These are phyloP conservation scores for Telenomus remus DNA, from an alignment of 1,140 invertebrate genomes.

Conservation along the genomic window DNA sequence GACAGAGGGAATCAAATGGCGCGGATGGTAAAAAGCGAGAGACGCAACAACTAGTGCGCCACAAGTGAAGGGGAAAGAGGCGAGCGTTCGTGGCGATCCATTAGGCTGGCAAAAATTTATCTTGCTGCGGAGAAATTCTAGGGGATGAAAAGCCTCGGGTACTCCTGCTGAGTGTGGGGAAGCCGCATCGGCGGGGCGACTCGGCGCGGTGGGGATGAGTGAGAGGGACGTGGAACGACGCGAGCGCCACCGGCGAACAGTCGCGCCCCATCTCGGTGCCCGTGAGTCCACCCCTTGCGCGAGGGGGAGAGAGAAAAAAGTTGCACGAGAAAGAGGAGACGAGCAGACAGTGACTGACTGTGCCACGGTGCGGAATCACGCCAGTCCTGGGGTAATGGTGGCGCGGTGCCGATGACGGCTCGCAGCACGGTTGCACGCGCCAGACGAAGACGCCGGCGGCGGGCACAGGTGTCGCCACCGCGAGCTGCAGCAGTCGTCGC, in stretches of 20 bases:
- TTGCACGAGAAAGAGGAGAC: constrained; percentile 8
- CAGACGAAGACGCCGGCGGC: constrained; percentile 62
- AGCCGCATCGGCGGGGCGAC: constrained; percentile 58
- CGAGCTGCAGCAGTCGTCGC: constrained; percentile 17
- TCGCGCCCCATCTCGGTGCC: constrained; percentile 63
- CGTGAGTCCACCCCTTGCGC: constrained; percentile 38
- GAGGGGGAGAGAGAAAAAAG: constrained; percentile 13
- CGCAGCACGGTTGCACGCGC: constrained; percentile 47
- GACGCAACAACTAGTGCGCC: constrained; percentile 38
- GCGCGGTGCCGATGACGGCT: constrained; percentile 65
- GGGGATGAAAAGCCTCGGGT: constrained; percentile 12
- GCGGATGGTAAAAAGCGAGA: constrained; percentile 17
- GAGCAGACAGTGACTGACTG: constrained; percentile 41
- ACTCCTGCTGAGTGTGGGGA: constrained; percentile 21
- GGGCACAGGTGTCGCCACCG: constrained; percentile 39
- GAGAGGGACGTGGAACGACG: constrained; percentile 41
- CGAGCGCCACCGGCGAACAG: constrained; percentile 64
- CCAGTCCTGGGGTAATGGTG: constrained; percentile 56
- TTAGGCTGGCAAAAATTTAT: constrained; percentile 28
- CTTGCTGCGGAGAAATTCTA: background rate
- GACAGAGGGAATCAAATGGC: constrained; percentile 1
- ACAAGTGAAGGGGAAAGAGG: constrained; percentile 46
- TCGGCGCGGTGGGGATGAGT: constrained; percentile 18
- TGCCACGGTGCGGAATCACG: constrained; percentile 44
- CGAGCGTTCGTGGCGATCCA: constrained; percentile 11